phyloP scores from a whole-genome alignment of 2,113 vertebrate genomes.

The Agapornis roseicollis region DNA sequence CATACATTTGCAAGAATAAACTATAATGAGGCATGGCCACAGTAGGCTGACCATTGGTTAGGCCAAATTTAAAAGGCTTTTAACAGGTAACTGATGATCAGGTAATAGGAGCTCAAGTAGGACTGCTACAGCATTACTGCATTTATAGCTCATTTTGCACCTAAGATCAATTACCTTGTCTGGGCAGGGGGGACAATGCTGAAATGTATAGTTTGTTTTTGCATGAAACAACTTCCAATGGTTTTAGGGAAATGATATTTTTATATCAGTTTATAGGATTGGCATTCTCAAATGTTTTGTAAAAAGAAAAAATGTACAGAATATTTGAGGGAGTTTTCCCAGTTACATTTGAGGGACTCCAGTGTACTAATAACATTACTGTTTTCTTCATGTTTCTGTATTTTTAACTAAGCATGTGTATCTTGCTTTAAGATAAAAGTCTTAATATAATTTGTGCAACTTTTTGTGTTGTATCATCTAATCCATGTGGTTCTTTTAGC shows the following conservation, averaged over 20 bases:
- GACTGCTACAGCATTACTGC: neutral
- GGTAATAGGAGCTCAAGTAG: neutral
- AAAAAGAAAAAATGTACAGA: neutral
- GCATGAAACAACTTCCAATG: neutral
- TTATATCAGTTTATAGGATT: neutral
- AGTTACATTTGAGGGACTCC: neutral
- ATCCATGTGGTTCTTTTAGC: neutral
- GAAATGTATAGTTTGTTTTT: neutral
- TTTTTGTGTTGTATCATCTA: neutral
- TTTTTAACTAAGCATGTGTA: neutral
- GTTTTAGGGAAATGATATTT: neutral
- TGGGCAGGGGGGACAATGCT: neutral
- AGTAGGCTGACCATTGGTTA: neutral
- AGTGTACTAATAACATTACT: neutral
- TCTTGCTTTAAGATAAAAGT: conserved; percentile 12
- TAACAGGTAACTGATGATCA: neutral
- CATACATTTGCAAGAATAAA: neutral
- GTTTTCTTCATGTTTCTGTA: neutral
- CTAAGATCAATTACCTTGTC: neutral
- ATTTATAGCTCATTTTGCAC: neutral
- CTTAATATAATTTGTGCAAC: conserved; percentile 3
- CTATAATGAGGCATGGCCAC: neutral
- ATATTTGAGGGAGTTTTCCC: neutral
- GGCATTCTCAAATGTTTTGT: conserved; percentile 23
- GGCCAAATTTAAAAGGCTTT: neutral